Conservation (phyloP, 2,797 vertebrate species). For the Gymnoscopelus microlampas region DNA sequence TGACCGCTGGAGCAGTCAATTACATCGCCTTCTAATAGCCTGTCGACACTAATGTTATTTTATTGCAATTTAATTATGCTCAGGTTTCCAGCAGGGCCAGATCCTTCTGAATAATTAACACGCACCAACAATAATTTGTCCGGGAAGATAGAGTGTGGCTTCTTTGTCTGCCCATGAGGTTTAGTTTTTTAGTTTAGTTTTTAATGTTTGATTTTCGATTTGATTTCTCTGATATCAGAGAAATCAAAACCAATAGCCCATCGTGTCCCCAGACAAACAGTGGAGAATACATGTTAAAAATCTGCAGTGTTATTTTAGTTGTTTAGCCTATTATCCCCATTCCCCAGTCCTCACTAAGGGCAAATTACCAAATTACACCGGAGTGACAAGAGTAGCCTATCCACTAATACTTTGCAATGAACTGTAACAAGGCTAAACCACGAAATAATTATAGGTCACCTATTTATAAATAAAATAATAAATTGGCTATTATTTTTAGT, state of each 20-base stretch:
- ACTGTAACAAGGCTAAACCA: not conserved
- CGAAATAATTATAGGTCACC: too few relatives aligned
- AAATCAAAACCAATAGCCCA: slow-evolving; percentile 49
- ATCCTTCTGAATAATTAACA: slow-evolving; percentile 84
- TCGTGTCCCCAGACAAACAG: slow-evolving; percentile 36
- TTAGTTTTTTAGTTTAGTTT: slow-evolving; percentile 45
- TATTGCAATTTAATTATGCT: slow-evolving; percentile 89
- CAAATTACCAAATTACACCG: slow-evolving; percentile 38
- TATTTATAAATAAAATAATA: too few relatives aligned
- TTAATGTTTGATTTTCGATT: slow-evolving; percentile 8
- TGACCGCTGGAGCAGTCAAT: slow-evolving; percentile 78
- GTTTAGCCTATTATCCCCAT: too few relatives aligned
- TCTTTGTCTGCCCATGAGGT: slow-evolving; percentile 64
- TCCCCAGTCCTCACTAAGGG: not conserved
- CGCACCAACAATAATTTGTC: slow-evolving; percentile 81
- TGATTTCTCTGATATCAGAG: slow-evolving; percentile 41
- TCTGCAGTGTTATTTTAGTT: too few relatives aligned
- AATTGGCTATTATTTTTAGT: too few relatives aligned
- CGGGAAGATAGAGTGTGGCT: slow-evolving; percentile 72
- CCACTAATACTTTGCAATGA: slow-evolving; percentile 22
- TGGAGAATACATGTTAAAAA: not conserved
- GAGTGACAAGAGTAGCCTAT: slow-evolving; percentile 27
- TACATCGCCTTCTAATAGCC: slow-evolving; percentile 81
- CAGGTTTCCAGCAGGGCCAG: slow-evolving; percentile 81
- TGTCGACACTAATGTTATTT: slow-evolving; percentile 87